Conservation (phyloP, 2,797 vertebrate genomes). For the Fratercula arctica region DNA sequence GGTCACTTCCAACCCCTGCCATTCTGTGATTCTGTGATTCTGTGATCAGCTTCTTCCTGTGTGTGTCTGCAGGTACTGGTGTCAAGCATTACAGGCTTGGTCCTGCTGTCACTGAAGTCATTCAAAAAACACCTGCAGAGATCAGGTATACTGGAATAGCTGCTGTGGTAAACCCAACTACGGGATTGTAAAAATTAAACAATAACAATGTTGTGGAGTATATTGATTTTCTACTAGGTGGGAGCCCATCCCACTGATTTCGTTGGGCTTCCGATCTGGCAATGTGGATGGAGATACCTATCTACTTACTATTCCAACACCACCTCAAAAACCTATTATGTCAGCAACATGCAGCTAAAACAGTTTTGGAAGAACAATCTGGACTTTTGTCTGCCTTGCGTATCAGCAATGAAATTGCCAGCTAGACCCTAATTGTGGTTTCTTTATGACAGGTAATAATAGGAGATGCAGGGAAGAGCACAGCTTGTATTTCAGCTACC, state of each 20-base stretch:
- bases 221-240: background rate
- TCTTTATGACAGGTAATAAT: conserved; percentile 66
- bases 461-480: conserved; percentile 22
- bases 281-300: background rate
- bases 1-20: background rate
- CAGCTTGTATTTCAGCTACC: conserved; percentile 41
- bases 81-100: background rate
- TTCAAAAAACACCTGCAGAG: background rate
- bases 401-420: conserved; percentile 15
- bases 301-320: background rate
- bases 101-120: background rate
- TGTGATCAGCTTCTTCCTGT: background rate
- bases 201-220: background rate
- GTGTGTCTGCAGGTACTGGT: background rate
- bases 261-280: background rate
- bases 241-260: background rate
- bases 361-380: background rate
- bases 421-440: conserved; percentile 47
- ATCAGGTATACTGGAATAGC: background rate
- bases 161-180: background rate
- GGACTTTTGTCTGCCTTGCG: background rate
- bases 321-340: background rate
- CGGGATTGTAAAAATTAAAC: background rate
- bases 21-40: background rate
- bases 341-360: background rate